phyloP scores from a whole-genome alignment of 2,113 vertebrate species.

The Rhadina sibilatrix region DNA sequence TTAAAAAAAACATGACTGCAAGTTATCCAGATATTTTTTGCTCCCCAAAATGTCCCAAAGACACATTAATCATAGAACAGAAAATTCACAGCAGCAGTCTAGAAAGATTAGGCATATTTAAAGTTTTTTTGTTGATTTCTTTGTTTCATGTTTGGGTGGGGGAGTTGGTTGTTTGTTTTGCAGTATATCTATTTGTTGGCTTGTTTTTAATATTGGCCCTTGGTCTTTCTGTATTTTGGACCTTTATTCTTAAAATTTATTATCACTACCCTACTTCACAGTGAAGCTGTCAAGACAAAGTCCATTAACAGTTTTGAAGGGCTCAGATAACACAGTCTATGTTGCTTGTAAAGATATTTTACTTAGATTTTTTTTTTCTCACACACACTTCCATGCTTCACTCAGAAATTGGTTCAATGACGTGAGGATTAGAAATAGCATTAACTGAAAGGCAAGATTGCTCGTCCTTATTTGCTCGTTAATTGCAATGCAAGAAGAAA shows the following conservation, averaged over 20 bases:
- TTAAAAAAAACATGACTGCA: not conserved
- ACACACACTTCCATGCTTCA: not conserved
- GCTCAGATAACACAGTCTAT: not conserved
- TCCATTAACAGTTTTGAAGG: not conserved
- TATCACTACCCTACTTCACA: not conserved
- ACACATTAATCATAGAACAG: not conserved
- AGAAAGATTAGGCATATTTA: not conserved
- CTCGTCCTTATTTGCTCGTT: not conserved
- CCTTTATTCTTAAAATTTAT: not conserved
- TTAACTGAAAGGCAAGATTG: not conserved
- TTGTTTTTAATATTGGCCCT: not conserved
- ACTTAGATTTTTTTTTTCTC: not conserved
- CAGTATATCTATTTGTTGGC: not conserved
- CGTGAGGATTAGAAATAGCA: not conserved
- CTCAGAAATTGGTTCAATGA: not conserved
- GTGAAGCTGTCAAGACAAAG: not conserved
- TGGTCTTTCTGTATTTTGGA: not conserved
- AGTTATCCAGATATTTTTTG: not conserved
- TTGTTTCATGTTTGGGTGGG: not conserved
- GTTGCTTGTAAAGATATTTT: not conserved
- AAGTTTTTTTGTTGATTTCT: not conserved
- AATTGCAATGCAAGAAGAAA: not conserved
- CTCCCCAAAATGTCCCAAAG: not conserved
- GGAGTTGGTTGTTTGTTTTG: fast-evolving
- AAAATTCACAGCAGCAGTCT: not conserved